Conservation (phyloP, 92 coral and sea anemone genomes). For the Umimayanthus kanabou region DNA sequence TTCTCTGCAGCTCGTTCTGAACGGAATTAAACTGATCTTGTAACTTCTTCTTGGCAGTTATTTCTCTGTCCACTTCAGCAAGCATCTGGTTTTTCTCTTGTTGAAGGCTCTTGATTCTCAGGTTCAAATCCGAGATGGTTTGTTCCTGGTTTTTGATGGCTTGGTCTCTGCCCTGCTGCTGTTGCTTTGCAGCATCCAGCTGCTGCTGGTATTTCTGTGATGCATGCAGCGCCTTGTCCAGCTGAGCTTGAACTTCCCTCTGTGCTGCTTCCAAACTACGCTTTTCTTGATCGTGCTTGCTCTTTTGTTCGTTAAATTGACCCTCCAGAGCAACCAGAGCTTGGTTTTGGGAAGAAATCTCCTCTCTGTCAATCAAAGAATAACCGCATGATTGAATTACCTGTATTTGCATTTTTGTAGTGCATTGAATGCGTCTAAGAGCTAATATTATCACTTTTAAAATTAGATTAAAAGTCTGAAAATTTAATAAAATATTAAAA, state of each 20-base stretch:
- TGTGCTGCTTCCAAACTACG: conserved; percentile 53
- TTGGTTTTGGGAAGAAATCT: conserved; percentile 69
- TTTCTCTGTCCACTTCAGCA: conserved; percentile 60
- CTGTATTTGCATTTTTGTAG: too few species aligned
- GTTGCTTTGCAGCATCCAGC: conserved; percentile 55
- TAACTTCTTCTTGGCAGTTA: conserved; percentile 47
- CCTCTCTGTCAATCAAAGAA: conserved; percentile 54
- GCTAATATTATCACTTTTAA: too few species aligned
- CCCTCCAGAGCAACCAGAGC: conserved; percentile 59
- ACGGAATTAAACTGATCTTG: conserved; percentile 53
- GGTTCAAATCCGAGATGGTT: conserved; percentile 55
- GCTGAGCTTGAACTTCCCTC: conserved; percentile 55
- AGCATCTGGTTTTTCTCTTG: conserved; percentile 67
- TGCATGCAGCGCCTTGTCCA: conserved; percentile 47
- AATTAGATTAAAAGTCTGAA: too few species aligned
- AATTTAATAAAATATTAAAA: too few species aligned
- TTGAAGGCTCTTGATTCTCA: conserved; percentile 55
- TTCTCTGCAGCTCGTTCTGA: conserved; percentile 51
- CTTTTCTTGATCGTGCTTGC: conserved; percentile 62
- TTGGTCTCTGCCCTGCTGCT: conserved; percentile 45
- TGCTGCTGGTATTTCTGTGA: conserved; percentile 50
- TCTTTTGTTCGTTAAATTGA: conserved; percentile 50
- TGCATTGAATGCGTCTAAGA: too few species aligned
- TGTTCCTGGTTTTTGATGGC: conserved; percentile 59
- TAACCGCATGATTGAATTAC: not conserved